Conservation (phyloP, 2,113 vertebrate species). For the Bombycilla garrulus region DNA sequence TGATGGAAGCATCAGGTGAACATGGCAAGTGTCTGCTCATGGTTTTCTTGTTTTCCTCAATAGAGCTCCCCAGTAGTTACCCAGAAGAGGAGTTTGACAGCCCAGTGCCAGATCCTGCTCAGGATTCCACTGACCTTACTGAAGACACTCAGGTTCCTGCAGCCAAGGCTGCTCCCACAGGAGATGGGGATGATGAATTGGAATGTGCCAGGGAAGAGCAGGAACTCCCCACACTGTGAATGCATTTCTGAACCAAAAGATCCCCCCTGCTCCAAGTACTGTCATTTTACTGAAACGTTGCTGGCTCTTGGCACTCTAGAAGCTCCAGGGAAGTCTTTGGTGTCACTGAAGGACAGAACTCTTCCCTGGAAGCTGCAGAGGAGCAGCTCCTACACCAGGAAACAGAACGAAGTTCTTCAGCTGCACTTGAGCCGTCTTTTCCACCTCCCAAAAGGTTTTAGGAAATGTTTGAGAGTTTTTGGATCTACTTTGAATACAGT, state of each 20-base stretch:
- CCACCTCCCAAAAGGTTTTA: not conserved
- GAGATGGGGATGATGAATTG: not conserved
- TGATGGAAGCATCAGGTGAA: not conserved
- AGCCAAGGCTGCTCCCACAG: not conserved
- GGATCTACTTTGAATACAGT: not conserved
- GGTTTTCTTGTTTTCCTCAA: not conserved
- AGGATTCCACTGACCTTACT: not conserved
- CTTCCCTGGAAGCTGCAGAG: not conserved
- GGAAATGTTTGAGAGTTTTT: not conserved
- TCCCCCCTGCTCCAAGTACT: not conserved
- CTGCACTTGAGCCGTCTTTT: not conserved
- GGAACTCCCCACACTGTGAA: not conserved
- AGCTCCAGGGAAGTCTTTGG: not conserved
- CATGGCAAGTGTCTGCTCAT: not conserved
- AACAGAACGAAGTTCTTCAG: not conserved
- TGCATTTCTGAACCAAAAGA: not conserved
- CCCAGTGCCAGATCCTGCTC: not conserved
- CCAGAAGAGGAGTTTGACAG: not conserved
- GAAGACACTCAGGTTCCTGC: not conserved
- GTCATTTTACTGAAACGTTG: fast-evolving
- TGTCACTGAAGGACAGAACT: not conserved
- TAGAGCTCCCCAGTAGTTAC: slow-evolving; percentile 28
- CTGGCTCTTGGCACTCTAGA: not conserved
- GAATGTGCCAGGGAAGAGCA: not conserved
- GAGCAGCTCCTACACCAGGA: not conserved